These are phyloP conservation scores for Masticophis lateralis DNA, from an alignment of 2,797 vertebrate genomes.

Conservation along the genomic window DNA sequence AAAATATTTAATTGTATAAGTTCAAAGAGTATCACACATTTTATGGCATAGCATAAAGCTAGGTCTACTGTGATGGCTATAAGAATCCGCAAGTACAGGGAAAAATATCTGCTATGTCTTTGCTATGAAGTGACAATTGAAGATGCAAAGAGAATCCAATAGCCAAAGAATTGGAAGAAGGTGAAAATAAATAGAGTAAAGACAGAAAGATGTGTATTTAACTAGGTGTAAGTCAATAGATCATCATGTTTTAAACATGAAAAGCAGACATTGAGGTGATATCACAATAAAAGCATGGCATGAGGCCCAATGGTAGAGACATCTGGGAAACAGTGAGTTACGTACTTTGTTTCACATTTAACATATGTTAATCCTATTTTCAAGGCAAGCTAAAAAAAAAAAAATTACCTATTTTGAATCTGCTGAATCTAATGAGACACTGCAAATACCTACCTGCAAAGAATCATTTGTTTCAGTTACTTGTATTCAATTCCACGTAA, in stretches of 20 bases:
- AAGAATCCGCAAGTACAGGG: not conserved
- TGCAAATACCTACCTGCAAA: not conserved
- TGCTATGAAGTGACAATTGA: not conserved
- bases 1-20: not conserved
- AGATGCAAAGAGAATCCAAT: not conserved
- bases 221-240: not conserved
- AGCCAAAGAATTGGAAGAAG: not conserved
- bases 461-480: not conserved
- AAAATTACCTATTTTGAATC: constrained; percentile 2
- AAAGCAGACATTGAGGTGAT: not conserved
- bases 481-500: not conserved
- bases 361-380: not conserved
- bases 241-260: not conserved
- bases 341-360: not conserved
- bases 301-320: not conserved
- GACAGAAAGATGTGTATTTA: not conserved
- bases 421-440: not conserved
- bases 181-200: not conserved
- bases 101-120: not conserved
- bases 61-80: not conserved
- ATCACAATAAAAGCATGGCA: not conserved
- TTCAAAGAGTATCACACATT: not conserved
- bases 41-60: not conserved
- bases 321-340: not conserved
- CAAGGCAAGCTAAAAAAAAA: not conserved